Percentiles rank a stretch among this genome's conserved stretches.
Conservation (phyloP, 2,113 vertebrate species). For the Syrmaticus mikado region DNA sequence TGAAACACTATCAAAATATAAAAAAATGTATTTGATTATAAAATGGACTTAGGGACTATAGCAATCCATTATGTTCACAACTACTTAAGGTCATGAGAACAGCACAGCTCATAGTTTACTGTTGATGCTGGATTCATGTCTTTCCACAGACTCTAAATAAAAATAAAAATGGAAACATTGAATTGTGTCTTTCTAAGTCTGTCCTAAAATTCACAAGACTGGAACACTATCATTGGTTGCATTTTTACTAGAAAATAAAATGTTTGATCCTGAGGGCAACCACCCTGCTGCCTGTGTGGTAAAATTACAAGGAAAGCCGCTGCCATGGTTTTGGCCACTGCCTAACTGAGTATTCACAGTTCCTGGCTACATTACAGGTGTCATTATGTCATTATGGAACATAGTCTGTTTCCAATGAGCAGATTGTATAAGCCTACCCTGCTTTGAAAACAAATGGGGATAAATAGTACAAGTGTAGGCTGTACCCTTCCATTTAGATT, state of each 20-base stretch:
- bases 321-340: background rate
- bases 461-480: background rate
- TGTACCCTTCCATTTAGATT: background rate
- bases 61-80: background rate
- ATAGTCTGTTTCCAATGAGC: background rate
- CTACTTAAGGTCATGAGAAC: rapidly evolving
- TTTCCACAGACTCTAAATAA: background rate
- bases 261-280: background rate
- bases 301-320: background rate
- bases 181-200: background rate
- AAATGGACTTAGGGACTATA: background rate
- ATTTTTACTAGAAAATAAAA: background rate
- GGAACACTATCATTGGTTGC: background rate
- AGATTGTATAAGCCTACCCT: background rate
- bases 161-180: background rate
- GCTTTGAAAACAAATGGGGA: background rate
- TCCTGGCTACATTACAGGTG: background rate
- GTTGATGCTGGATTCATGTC: background rate
- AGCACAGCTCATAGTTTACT: background rate
- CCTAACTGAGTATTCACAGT: background rate
- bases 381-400: background rate
- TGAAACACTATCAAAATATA: background rate
- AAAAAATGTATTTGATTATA: background rate
- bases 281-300: background rate
- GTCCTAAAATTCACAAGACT: background rate